Base-by-base conservation (phyloP, 1,140 invertebrate species). In the Brachionus angularis region DNA sequence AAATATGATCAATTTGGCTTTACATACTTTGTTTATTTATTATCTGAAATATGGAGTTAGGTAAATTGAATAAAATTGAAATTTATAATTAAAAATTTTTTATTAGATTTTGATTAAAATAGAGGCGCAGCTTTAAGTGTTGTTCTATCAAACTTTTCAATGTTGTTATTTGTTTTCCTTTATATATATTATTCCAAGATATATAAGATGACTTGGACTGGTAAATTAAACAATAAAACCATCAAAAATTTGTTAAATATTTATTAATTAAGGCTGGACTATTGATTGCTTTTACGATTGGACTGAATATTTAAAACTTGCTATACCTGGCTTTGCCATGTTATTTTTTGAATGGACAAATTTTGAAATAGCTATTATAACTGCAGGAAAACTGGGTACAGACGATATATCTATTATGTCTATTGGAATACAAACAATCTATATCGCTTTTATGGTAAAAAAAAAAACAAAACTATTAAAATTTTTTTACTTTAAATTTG, bases 331-430 rank as follows among this genome's bases (percentile, higher is more conserved):
- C 8, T 50, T 67, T 50, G 47, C 47, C 23, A 50, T 50, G 42
- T 8, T 67, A n/a, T 50, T 67, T 18, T 46, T 67, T 31, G 62
- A 67, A 21, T 67, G 62, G 62, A 67, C 62, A 21, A 67, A 67
- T 29, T 67, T 67, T 50, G 62, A 67, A 34, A 67, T 67, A 4
- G 62, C 29, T 8, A 33, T 50, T 7, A 46, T 67, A 14, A 42
- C 62, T 10, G 42, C 62, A 27, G 62, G 62, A 23, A 58, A 58
- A 12, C 25, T 58, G 27, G 53, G 33, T 2, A 27, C 33, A 12
- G 53, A 58, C n/a, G 33, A 58, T 23, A 58, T 58, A 39, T 58
- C 53, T 34, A 21, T 58, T 12, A 58, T 58, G 53, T 58, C 53
- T 7, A 58, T 58, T 25, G 53, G 53, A 21, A 58, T 58, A 39